These are phyloP conservation scores for Morinoia aosen DNA, from an alignment of 2,888 invertebrate species.

Conservation along the genomic window DNA sequence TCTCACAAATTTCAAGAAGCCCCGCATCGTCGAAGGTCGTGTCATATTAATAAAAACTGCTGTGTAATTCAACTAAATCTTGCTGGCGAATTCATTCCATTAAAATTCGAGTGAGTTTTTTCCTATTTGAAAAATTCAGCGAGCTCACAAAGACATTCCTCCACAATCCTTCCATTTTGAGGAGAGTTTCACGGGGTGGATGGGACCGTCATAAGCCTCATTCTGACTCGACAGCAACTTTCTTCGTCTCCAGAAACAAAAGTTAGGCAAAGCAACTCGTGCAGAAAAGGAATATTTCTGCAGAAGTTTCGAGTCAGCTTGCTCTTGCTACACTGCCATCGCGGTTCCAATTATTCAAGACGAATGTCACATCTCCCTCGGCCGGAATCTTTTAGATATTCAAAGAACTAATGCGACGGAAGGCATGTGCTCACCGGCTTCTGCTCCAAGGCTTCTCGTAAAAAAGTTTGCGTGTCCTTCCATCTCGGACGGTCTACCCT, in stretches of 20 bases:
- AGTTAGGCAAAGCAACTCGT: slow-evolving; percentile 36
- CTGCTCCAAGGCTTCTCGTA: slow-evolving; percentile 1
- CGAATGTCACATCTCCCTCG: slow-evolving; percentile 33
- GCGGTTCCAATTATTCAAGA: slow-evolving; percentile 49
- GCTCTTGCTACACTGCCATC: slow-evolving; percentile 44
- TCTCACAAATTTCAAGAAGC: neutral
- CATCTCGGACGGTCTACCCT: neutral
- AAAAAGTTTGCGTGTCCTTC: slow-evolving; percentile 2
- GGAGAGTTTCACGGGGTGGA: neutral
- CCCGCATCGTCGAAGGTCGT: neutral
- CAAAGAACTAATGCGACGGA: slow-evolving; percentile 14
- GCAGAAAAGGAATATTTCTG: slow-evolving; percentile 44
- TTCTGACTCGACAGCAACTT: slow-evolving; percentile 46
- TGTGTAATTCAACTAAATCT: neutral
- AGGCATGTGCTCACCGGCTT: slow-evolving; percentile 12
- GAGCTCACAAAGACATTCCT: neutral
- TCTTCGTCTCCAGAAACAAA: slow-evolving; percentile 42
- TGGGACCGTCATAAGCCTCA: slow-evolving; percentile 26
- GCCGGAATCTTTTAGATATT: slow-evolving; percentile 25
- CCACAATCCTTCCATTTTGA: slow-evolving; percentile 8
- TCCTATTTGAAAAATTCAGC: neutral
- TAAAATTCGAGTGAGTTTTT: neutral
- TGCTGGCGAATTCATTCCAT: neutral
- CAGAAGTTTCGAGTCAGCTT: slow-evolving; percentile 34
- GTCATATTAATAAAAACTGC: neutral